A percentile compares a stretch with the other conserved stretches of the same genome.
Evolutionary conservation across 2,888 invertebrate genomes (phyloP).

Genomic region (Dryomyza anilis): DNA sequence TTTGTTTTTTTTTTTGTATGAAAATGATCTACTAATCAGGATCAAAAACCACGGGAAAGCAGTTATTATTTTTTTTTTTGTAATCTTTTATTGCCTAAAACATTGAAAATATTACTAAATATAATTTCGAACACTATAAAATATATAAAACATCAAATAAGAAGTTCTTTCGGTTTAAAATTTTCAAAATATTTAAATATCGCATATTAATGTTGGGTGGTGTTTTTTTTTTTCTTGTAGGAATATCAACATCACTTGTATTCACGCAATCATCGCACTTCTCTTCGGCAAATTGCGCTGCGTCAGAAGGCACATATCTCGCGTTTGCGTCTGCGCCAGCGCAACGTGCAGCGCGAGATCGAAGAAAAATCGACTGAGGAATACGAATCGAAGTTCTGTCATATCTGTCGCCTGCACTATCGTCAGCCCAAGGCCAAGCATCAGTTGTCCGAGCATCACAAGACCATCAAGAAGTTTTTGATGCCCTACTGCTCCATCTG

Average conservation of each 20-base stretch:
- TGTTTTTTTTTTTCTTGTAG: constrained; percentile 53
- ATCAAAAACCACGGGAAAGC: no score
- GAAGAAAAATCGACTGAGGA: constrained; percentile 72
- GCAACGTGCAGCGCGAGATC: constrained; percentile 78
- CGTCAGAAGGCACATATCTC: constrained; percentile 76
- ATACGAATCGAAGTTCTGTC: constrained; percentile 72
- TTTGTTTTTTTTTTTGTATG: no score
- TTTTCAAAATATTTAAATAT: no score
- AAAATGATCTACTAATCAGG: no score
- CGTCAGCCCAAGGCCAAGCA: constrained; percentile 78
- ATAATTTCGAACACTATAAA: no score
- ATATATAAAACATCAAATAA: no score
- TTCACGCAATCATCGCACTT: constrained; percentile 72
- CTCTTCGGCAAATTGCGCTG: constrained; percentile 75
- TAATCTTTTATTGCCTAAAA: no score
- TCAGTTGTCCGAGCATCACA: constrained; percentile 79
- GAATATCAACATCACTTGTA: constrained; percentile 77
- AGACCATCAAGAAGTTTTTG: constrained; percentile 83
- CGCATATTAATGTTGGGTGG: no score
- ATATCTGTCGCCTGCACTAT: constrained; percentile 76
- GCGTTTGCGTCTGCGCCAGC: constrained; percentile 79
- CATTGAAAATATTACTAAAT: no score
- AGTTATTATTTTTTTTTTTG: no score
- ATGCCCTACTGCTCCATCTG: constrained; percentile 83
- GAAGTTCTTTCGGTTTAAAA: no score